Conservation (phyloP, 2,797 vertebrate genomes). For the Simalia tracyae region DNA sequence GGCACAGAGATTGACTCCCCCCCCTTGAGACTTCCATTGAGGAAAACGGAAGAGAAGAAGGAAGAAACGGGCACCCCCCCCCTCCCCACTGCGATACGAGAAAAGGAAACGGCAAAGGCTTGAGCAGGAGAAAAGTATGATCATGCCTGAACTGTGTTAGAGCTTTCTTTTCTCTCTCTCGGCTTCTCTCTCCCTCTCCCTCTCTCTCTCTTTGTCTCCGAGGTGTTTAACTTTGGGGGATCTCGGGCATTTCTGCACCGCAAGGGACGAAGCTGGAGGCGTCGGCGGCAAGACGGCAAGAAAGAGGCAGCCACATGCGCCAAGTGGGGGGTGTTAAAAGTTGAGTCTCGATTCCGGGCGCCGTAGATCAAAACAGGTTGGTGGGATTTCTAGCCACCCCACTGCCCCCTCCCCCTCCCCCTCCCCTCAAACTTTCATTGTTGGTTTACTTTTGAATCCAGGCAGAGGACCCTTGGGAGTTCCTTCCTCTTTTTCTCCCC, state of each 20-base stretch:
- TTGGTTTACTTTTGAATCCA: not conserved
- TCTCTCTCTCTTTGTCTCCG: constrained; percentile 14
- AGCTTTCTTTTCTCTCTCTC: not conserved
- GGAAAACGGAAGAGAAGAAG: constrained; percentile 41
- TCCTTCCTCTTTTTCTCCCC: not conserved
- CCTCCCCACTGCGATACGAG: not conserved
- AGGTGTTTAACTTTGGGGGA: constrained; percentile 37
- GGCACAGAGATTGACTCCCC: constrained; percentile 45
- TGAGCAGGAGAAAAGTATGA: constrained; percentile 18
- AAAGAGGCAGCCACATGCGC: constrained; percentile 28
- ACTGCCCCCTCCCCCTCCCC: too few relatives aligned
- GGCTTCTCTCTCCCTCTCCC: not conserved
- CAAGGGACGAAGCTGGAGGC: constrained; percentile 16
- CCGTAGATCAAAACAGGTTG: constrained; percentile 34
- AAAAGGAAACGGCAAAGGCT: constrained; percentile 3
- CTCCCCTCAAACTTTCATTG: not conserved
- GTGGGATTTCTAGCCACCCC: not conserved
- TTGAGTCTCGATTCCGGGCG: constrained; percentile 16
- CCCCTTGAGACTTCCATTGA: constrained; percentile 46
- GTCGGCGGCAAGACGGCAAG: not conserved
- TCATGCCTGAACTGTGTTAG: constrained; percentile 12
- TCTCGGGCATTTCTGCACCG: not conserved
- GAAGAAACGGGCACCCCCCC: constrained; percentile 28
- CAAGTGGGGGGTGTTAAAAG: constrained; percentile 21
- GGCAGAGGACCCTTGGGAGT: not conserved